Evolutionary conservation across 2,113 vertebrate genomes (phyloP).

Genomic region (Fukomys damarensis): DNA sequence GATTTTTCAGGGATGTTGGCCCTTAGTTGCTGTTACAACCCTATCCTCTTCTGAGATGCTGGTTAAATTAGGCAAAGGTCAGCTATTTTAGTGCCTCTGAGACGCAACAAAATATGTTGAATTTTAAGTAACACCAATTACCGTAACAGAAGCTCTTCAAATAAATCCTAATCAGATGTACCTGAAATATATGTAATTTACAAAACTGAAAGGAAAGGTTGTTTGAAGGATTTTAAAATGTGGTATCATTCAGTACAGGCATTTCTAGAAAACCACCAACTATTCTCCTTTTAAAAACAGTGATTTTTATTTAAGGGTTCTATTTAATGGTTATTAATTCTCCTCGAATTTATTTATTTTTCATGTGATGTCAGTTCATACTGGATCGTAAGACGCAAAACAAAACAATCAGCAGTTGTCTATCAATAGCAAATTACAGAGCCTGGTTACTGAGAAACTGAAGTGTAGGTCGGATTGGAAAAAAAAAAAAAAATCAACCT

Average conservation of each 20-base stretch:
- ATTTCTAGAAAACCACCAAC: not conserved
- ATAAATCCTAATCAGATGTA: slow-evolving; percentile 24
- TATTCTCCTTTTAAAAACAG: not conserved
- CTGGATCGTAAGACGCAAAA: not conserved
- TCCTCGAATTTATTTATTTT: not conserved
- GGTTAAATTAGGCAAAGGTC: not conserved
- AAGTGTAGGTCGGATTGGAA: not conserved
- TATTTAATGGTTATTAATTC: not conserved
- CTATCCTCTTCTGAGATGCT: not conserved
- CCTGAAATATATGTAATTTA: slow-evolving; percentile 6
- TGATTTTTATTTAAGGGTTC: slow-evolving; percentile 45
- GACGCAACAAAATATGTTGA: not conserved
- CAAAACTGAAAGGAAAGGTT: slow-evolving; percentile 13
- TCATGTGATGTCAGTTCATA: not conserved
- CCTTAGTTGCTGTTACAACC: not conserved
- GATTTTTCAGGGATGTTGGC: not conserved
- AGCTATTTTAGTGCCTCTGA: slow-evolving; percentile 7
- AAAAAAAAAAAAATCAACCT: not conserved
- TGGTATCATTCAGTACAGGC: not conserved
- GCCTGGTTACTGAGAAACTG: slow-evolving; percentile 8
- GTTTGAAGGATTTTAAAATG: not conserved
- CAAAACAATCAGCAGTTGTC: slow-evolving; percentile 5
- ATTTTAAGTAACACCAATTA: slow-evolving; percentile 41
- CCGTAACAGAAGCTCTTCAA: slow-evolving; percentile 12
- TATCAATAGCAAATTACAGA: slow-evolving; percentile 33